These are phyloP conservation scores for Aphelenchoides avenae DNA, from an alignment of 1,140 invertebrate species.

Conservation along the genomic window DNA sequence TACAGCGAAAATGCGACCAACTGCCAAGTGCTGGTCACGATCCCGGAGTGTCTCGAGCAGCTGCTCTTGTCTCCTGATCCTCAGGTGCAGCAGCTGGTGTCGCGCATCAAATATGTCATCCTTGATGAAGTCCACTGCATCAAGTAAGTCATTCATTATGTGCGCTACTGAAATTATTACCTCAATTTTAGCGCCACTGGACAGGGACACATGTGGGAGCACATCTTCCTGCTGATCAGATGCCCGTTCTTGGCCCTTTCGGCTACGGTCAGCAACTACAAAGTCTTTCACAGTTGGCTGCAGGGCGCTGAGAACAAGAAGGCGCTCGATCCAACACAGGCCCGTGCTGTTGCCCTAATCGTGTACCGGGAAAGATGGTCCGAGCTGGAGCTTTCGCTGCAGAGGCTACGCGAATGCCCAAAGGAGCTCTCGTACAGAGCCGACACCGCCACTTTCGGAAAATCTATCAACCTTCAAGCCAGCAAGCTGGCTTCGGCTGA, in stretches of 20 bases:
- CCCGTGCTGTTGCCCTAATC: conserved; percentile 49
- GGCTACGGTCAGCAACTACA: conserved; percentile 53
- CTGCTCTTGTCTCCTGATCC: conserved; percentile 51
- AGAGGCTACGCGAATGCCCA: conserved; percentile 31
- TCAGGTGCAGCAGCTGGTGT: conserved; percentile 47
- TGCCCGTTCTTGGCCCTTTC: conserved; percentile 58
- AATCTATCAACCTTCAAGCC: no score
- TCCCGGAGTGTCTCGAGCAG: conserved; percentile 54
- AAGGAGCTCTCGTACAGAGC: conserved; percentile 22
- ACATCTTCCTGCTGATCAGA: conserved; percentile 56
- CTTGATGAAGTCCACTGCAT: conserved; percentile 59
- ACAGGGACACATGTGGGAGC: conserved; percentile 58
- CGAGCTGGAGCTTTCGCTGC: conserved; percentile 51
- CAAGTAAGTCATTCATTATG: conserved; percentile 30
- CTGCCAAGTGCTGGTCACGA: conserved; percentile 57
- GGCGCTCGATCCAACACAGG: conserved; percentile 19
- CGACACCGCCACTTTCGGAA: no score
- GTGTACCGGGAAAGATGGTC: conserved; percentile 56
- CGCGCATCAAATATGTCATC: conserved; percentile 56
- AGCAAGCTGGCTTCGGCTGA: no score
- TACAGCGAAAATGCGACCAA: conserved; percentile 50
- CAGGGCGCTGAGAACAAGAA: conserved; percentile 41
- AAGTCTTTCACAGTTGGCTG: conserved; percentile 50
- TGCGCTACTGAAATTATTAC: not conserved
- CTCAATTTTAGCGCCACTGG: conserved; percentile 33